A percentile compares a stretch with the other conserved stretches of the same genome.
Evolutionary conservation across 2,113 vertebrate genomes (phyloP).

Genomic region (Syngnathus floridae): DNA sequence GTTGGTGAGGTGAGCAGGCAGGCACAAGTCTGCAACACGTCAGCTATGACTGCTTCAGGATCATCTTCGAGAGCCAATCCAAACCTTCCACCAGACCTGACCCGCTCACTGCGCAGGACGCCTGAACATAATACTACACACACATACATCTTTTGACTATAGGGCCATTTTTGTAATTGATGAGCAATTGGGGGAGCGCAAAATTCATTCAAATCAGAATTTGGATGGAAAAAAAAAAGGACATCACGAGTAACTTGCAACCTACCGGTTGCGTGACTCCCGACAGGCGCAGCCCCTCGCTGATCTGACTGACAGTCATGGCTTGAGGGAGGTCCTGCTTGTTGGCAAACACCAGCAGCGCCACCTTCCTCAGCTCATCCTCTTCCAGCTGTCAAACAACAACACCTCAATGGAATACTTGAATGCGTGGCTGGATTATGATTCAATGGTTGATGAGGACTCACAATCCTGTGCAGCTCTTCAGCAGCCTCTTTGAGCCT

Average conservation of each 20-base stretch:
- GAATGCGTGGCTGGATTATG: neutral
- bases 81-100: constrained; percentile 4
- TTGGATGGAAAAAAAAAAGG: neutral
- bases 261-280: constrained; percentile 2
- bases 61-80: constrained; percentile 5
- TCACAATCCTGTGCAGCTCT: constrained; percentile 7
- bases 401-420: no score
- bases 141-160: no score
- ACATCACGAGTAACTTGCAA: neutral
- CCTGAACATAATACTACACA: neutral
- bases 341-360: constrained; percentile 7
- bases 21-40: neutral
- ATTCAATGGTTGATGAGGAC: no score
- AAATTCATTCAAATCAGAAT: neutral
- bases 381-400: neutral
- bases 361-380: neutral
- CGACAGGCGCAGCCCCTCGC: neutral
- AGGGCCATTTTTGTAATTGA: no score
- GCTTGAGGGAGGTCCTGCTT: constrained; percentile 8
- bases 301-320: neutral
- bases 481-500: constrained; percentile 7
- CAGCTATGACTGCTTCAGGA: neutral
- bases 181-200: neutral
- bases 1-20: neutral
- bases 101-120: constrained; percentile 4